These are phyloP conservation scores for Fabriciana adippe DNA, from an alignment of 2,888 invertebrate species.

Conservation along the genomic window DNA sequence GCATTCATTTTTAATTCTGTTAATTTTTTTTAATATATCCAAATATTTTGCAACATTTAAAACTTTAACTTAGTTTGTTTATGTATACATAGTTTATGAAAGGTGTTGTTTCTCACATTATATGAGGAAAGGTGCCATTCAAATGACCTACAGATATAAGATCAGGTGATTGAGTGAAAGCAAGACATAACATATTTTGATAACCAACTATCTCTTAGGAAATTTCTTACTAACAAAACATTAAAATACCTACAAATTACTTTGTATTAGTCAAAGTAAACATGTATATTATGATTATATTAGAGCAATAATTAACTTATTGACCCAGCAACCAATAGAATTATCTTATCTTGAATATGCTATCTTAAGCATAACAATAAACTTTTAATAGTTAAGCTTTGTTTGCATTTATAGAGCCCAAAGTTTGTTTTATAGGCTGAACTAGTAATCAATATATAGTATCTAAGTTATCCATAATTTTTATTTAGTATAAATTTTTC, in stretches of 20 bases:
- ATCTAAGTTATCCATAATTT: no score
- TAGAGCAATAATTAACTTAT: constrained; percentile 63
- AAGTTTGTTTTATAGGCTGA: background rate
- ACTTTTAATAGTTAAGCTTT: background rate
- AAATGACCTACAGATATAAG: constrained; percentile 9
- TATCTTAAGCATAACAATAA: constrained; percentile 48
- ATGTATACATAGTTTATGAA: background rate
- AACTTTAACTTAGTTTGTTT: background rate
- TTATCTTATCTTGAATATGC: constrained; percentile 52
- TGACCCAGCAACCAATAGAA: constrained; percentile 65
- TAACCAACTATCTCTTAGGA: constrained; percentile 11
- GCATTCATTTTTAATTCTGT: no score
- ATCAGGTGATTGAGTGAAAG: constrained; percentile 9
- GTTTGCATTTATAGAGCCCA: background rate
- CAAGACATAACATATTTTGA: constrained; percentile 7
- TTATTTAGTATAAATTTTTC: no score
- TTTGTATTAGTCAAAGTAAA: constrained; percentile 30
- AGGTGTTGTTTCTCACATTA: background rate
- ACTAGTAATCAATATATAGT: background rate
- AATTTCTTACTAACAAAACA: constrained; percentile 13
- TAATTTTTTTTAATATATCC: no score
- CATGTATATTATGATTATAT: constrained; percentile 42
- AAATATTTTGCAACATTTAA: background rate
- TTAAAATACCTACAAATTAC: constrained; percentile 25
- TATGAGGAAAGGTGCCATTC: background rate